These are phyloP conservation scores for Aproaerema taeniolella DNA, from an alignment of 2,888 invertebrate species.

Conservation along the genomic window DNA sequence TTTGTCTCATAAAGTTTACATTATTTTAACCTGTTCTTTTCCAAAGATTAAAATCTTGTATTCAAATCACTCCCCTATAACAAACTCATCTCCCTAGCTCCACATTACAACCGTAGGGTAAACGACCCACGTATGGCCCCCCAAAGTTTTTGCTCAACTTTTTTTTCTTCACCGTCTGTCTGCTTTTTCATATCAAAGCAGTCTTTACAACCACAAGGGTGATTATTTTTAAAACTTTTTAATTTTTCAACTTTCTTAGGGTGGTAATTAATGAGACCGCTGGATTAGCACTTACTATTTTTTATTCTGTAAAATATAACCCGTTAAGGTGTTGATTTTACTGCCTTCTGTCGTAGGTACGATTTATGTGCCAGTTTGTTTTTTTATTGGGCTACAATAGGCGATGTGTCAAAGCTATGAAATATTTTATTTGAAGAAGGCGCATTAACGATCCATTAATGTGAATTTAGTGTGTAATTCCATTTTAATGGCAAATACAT, in stretches of 20 bases:
- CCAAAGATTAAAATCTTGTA: no score
- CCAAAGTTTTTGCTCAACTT: constrained; percentile 26
- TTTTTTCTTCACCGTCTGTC: constrained; percentile 26
- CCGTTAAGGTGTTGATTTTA: constrained; percentile 30
- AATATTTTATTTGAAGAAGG: no score
- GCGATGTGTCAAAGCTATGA: not conserved
- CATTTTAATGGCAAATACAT: no score
- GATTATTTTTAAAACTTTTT: constrained; percentile 38
- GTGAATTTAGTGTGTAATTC: no score
- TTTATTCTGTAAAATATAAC: constrained; percentile 28
- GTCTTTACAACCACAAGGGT: constrained; percentile 39
- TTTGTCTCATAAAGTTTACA: no score
- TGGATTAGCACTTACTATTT: constrained; percentile 51
- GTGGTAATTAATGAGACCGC: constrained; percentile 39
- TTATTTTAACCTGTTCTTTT: no score
- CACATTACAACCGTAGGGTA: constrained; percentile 5
- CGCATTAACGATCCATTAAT: no score
- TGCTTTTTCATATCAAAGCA: no score
- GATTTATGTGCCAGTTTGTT: constrained; percentile 4
- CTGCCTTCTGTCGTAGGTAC: constrained; percentile 3
- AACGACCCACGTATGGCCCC: constrained; percentile 7
- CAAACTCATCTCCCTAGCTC: no score
- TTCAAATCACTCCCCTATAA: no score
- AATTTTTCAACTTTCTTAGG: constrained; percentile 17
- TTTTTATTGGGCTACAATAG: constrained; percentile 5